Evolutionary conservation across 1,140 invertebrate species (phyloP), one percentile per base, ranked within the genome.

Genomic region (Temnothorax longispinosus): DNA sequence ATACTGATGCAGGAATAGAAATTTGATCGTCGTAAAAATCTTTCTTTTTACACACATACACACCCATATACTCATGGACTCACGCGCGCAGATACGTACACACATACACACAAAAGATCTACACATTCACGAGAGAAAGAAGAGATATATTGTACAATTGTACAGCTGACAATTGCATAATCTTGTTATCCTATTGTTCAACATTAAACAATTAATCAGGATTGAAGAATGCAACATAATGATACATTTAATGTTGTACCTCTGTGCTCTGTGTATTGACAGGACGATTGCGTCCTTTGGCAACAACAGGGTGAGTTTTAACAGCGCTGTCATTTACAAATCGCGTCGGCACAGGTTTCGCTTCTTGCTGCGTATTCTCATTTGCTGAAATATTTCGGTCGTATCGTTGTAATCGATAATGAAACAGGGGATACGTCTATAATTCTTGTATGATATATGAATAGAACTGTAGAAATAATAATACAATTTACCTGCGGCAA

Each of bases 221-320:
- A 71, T n/a, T 32, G 15, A 67, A 56, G 56, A 58, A 84, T 84
- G 74, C 21, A 72, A 64, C 44, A 72, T 74, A 78, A 75, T 65
- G 18, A 58, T 69, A 85, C 67, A n/a, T 87, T 89, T 93, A 92
- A 74, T 91, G 87, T 58, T 94, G 90, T 95, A 95, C 95, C 95
- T 95, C 95, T 91, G 92, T 92, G 76, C 89, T 82, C 87, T 94
- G 93, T 85, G 90, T 80, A 90, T 88, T 89, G 72, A 91, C 60
- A 82, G 91, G 78, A 77, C 93, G 91, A 60, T 80, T 77, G 50
- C 92, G 88, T 88, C 88, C 92, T 93, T 90, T 93, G 71, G 86
- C 88, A 74, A 88, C 56, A 58, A 75, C 27, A 62, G 84, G 64
- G 60, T 89, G 90, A 65, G 65, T 56, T 90, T 94, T 94, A 54